phyloP scores from a whole-genome alignment of 1,140 invertebrate genomes.

The Sinella curviseta region DNA sequence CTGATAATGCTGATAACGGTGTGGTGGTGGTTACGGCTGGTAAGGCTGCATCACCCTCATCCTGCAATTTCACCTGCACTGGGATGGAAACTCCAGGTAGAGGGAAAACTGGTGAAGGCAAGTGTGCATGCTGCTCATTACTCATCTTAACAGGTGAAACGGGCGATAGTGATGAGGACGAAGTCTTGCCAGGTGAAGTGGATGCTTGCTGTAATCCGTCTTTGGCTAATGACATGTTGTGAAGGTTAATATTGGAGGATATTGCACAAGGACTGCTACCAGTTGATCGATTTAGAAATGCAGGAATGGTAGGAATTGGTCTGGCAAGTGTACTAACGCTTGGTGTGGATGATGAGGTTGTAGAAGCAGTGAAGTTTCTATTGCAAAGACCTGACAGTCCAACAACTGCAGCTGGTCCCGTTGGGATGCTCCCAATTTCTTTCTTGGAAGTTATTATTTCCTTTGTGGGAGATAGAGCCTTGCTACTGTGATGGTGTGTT shows the following conservation, averaged over 20 bases:
- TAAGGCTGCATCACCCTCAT: neutral
- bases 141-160: neutral
- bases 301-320: neutral
- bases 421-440: neutral
- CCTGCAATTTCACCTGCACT: constrained; percentile 28
- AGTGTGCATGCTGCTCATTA: neutral
- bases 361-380: neutral
- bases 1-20: neutral
- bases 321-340: neutral
- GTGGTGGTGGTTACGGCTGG: neutral
- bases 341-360: neutral
- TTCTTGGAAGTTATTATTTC: neutral
- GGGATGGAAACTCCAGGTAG: constrained; percentile 40
- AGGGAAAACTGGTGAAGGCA: constrained; percentile 27
- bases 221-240: neutral
- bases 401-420: neutral
- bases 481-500: too few species aligned
- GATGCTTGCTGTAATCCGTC: neutral
- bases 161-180: neutral
- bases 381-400: neutral
- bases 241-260: neutral
- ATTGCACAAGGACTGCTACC: neutral
- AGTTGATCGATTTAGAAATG: constrained; percentile 5
- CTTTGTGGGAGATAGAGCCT: neutral
- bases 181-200: neutral